These are phyloP conservation scores for Orcinus orca DNA, from an alignment of 2,113 vertebrate genomes.

Conservation along the genomic window DNA sequence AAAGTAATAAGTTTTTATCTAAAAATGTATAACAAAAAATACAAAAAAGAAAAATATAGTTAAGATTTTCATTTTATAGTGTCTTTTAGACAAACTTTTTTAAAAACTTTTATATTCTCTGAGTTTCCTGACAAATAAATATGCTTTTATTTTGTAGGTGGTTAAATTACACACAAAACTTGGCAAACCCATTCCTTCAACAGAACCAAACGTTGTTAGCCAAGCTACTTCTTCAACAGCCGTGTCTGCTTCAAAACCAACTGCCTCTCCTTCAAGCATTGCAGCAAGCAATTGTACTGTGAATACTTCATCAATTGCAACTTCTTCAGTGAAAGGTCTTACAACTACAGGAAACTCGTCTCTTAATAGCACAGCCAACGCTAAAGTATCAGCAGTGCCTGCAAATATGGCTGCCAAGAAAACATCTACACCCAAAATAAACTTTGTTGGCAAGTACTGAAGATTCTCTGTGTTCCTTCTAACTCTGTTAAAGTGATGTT, in stretches of 20 bases:
- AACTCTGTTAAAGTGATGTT: constrained; percentile 8
- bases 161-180: constrained; percentile 99
- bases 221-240: constrained; percentile 90
- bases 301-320: constrained; percentile 82
- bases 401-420: constrained; percentile 91
- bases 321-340: constrained; percentile 86
- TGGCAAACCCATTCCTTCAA: constrained; percentile 98
- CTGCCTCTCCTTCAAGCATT: constrained; percentile 86
- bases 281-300: constrained; percentile 86
- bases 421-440: constrained; percentile 95
- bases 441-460: constrained; percentile 94
- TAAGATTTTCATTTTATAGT: constrained; percentile 39
- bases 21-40: neutral
- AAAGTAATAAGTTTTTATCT: constrained; percentile 35
- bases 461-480: constrained; percentile 13
- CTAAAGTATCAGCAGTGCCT: constrained; percentile 81
- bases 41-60: neutral
- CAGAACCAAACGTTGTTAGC: constrained; percentile 95
- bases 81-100: neutral
- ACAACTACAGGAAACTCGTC: constrained; percentile 83
- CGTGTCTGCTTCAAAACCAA: constrained; percentile 88
- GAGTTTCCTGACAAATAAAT: constrained; percentile 60
- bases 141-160: constrained; percentile 85
- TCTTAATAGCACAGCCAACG: constrained; percentile 82
- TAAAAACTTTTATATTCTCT: neutral